Evolutionary conservation across 2,888 invertebrate species (phyloP).

Genomic region (Drosophila meridiana): DNA sequence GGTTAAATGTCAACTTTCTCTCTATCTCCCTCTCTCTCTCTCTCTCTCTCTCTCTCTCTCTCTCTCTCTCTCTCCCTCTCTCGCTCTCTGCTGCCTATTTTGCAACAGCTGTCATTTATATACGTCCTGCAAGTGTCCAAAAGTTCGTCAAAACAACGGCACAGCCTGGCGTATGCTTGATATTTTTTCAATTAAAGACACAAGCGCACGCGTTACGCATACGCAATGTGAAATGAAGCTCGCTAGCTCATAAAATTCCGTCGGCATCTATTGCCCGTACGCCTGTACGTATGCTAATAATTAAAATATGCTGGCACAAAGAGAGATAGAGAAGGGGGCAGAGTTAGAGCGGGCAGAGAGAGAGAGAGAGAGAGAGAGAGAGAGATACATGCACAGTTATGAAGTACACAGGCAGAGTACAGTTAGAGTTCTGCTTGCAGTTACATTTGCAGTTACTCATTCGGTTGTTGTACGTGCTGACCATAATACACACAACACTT

Average conservation of each 20-base stretch:
- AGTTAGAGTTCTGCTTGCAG: slow-evolving; percentile 34
- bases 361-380: background rate
- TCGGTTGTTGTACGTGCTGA: slow-evolving; percentile 42
- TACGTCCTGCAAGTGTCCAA: slow-evolving; percentile 22
- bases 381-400: slow-evolving; percentile 37
- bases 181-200: slow-evolving; percentile 76
- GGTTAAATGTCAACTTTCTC: background rate
- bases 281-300: slow-evolving; percentile 68
- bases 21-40: no score
- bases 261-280: slow-evolving; percentile 19
- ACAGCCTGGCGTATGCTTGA: slow-evolving; percentile 45
- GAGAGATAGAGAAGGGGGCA: background rate
- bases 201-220: slow-evolving; percentile 69
- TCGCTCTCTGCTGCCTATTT: background rate
- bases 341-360: background rate
- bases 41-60: no score
- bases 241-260: slow-evolving; percentile 70
- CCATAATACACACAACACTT: slow-evolving; percentile 55
- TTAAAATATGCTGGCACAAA: slow-evolving; percentile 60
- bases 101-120: slow-evolving; percentile 56
- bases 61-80: no score
- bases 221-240: slow-evolving; percentile 68
- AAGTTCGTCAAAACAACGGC: slow-evolving; percentile 46
- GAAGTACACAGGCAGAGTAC: slow-evolving; percentile 52
- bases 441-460: slow-evolving; percentile 27